Conservation (phyloP, 2,888 invertebrate species). For the Eudasyphora cyanicolor region DNA sequence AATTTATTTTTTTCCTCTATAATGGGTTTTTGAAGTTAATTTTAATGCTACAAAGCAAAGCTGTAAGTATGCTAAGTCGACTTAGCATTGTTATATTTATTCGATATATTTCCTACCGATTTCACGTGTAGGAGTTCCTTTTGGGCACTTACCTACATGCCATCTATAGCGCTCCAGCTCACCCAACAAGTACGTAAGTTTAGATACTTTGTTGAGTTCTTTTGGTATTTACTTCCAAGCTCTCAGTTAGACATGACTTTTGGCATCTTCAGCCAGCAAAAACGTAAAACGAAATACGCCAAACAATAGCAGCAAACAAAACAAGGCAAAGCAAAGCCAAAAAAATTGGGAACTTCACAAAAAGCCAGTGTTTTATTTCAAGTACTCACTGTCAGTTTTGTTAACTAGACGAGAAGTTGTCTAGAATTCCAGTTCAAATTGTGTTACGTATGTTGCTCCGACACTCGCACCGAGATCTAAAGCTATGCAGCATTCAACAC, state of each 20-base stretch:
- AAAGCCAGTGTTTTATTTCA: conserved; percentile 12
- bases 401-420: conserved; percentile 35
- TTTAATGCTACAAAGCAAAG: too few relatives aligned
- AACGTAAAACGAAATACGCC: background rate
- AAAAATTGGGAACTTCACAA: background rate
- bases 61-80: too few relatives aligned
- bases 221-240: background rate
- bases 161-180: background rate
- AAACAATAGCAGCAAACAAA: background rate
- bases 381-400: conserved; percentile 49
- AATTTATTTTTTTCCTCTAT: too few relatives aligned
- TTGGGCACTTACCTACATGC: too few relatives aligned
- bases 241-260: conserved; percentile 2
- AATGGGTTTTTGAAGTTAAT: too few relatives aligned
- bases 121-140: too few relatives aligned
- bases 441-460: background rate
- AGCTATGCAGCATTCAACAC: background rate
- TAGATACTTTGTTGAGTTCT: background rate
- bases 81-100: too few relatives aligned
- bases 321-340: background rate
- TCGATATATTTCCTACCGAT: too few relatives aligned
- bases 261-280: background rate
- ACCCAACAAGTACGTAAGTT: background rate
- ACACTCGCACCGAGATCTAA: background rate
- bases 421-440: conserved; percentile 20